These are phyloP conservation scores for Beroe ovata DNA, from an alignment of 37 sponge, comb jelly and placozoan species.

Conservation along the genomic window DNA sequence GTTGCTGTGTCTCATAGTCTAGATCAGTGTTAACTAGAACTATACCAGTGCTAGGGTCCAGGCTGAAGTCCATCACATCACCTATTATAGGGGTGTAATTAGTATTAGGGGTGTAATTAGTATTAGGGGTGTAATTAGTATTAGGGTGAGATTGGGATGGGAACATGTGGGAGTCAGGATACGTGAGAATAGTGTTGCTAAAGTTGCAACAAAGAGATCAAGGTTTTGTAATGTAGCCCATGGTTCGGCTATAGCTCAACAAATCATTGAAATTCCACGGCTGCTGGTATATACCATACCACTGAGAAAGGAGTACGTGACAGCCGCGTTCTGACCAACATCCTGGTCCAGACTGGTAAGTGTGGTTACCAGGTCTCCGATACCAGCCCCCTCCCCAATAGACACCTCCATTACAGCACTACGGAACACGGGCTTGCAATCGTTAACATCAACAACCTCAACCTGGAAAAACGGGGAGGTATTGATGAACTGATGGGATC, in stretches of 20 bases:
- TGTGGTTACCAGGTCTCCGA: slow-evolving; percentile 40
- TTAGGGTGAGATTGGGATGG: too few species aligned
- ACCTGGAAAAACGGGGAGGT: slow-evolving; percentile 32
- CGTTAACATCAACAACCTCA: slow-evolving; percentile 27
- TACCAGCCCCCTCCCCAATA: not conserved
- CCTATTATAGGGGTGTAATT: too few species aligned
- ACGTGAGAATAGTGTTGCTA: too few species aligned
- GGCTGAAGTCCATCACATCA: not conserved
- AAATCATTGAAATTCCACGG: too few species aligned
- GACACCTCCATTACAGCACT: slow-evolving; percentile 21
- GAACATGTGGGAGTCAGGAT: too few species aligned
- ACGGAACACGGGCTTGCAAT: slow-evolving; percentile 54
- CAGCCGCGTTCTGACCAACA: slow-evolving; percentile 7
- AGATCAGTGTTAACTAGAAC: slow-evolving; percentile 40
- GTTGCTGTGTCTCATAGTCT: slow-evolving; percentile 34
- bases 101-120: too few species aligned
- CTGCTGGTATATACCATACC: slow-evolving; percentile 1
- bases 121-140: too few species aligned
- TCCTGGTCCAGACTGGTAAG: slow-evolving; percentile 29
- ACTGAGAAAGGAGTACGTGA: slow-evolving; percentile 19
- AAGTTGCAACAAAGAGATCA: too few species aligned
- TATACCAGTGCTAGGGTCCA: slow-evolving; percentile 1
- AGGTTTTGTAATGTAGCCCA: too few species aligned
- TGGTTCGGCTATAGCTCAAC: too few species aligned
- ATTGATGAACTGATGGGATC: too few species aligned